A percentile compares a stretch with the other conserved stretches of the same genome.
phyloP scores from a whole-genome alignment of 2,888 invertebrate species.

The Agrotis puta region DNA sequence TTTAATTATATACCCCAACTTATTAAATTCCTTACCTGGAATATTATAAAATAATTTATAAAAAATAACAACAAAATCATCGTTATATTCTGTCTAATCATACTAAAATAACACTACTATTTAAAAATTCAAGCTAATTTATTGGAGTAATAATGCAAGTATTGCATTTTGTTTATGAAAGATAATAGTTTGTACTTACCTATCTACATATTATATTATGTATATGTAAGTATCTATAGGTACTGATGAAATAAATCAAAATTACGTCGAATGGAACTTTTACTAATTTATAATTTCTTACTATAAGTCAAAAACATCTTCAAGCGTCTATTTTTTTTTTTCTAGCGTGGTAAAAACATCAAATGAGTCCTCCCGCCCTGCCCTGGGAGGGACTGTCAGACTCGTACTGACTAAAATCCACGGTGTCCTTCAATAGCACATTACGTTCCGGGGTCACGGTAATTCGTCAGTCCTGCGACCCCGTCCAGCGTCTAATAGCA shows the following conservation, averaged over 20 bases:
- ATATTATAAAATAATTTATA: constrained; percentile 23
- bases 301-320: no score
- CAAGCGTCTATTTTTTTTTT: rapidly evolving
- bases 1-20: background rate
- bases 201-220: background rate
- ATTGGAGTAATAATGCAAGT: background rate
- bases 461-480: no score
- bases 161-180: constrained; percentile 22
- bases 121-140: constrained; percentile 11
- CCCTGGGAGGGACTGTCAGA: no score
- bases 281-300: background rate
- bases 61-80: constrained; percentile 21
- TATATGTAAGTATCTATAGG: constrained; percentile 7
- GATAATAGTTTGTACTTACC: constrained; percentile 6
- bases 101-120: constrained; percentile 8
- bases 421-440: no score
- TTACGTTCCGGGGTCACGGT: no score
- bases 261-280: background rate
- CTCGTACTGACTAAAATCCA: no score
- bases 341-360: no score
- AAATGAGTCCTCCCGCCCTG: no score
- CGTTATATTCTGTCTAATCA: constrained; percentile 31
- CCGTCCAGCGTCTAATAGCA: no score
- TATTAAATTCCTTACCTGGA: constrained; percentile 39
- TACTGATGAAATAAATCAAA: background rate